Evolutionary conservation across 2,888 invertebrate species (phyloP).

Genomic region (Myopa testacea): DNA sequence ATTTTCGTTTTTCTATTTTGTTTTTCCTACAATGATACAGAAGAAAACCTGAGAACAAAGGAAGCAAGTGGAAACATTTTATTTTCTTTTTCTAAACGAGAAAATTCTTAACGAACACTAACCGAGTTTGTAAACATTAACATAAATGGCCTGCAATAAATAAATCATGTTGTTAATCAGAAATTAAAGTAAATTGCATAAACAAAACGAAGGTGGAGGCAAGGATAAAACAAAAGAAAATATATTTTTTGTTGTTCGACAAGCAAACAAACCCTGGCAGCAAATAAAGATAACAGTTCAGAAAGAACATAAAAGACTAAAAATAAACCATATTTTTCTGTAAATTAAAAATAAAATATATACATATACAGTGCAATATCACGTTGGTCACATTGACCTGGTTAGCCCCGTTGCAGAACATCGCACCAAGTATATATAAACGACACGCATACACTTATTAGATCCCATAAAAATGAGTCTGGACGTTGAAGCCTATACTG

Average conservation of each 20-base stretch:
- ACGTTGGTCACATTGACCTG: constrained; percentile 18
- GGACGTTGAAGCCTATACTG: constrained; percentile 65
- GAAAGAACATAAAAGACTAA: background rate
- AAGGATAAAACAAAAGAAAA: background rate
- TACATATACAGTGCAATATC: background rate
- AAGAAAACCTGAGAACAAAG: background rate
- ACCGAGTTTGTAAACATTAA: too few relatives aligned
- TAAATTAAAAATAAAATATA: background rate
- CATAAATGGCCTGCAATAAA: too few relatives aligned
- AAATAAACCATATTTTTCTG: constrained; percentile 6
- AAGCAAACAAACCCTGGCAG: background rate
- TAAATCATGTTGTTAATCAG: too few relatives aligned
- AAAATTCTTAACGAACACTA: background rate
- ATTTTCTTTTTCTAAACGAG: background rate
- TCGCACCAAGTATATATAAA: background rate
- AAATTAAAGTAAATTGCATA: background rate
- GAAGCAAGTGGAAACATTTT: background rate
- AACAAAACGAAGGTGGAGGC: background rate
- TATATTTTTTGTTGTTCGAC: background rate
- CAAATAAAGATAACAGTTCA: background rate
- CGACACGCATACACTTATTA: background rate
- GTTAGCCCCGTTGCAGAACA: background rate
- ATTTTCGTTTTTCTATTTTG: too few relatives aligned
- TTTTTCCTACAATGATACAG: too few relatives aligned
- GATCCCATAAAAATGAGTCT: constrained; percentile 40